phyloP scores from a whole-genome alignment of 2,113 vertebrate genomes.

The Coturnix japonica region DNA sequence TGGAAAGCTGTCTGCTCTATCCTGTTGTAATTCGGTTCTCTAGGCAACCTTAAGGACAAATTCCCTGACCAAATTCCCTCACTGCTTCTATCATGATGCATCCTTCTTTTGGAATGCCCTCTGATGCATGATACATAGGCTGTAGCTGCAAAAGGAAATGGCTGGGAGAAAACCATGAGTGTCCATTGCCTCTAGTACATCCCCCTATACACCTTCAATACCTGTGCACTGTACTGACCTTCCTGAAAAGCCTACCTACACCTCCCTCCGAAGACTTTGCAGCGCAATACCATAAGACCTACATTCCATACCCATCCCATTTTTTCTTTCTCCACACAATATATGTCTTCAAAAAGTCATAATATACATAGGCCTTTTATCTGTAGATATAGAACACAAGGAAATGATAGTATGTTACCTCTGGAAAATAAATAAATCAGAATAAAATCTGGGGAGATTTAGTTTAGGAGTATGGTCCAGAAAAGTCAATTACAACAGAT shows the following conservation, averaged over 20 bases:
- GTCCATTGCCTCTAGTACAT: not conserved
- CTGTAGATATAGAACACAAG: not conserved
- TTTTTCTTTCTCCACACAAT: not conserved
- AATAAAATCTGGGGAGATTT: not conserved
- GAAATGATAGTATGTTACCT: not conserved
- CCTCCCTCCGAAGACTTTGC: not conserved
- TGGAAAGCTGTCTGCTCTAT: not conserved
- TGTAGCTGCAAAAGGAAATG: not conserved
- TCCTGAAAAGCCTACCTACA: not conserved
- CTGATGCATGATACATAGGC: rapidly evolving
- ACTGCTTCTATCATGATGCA: not conserved
- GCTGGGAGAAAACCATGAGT: not conserved
- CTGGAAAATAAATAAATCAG: not conserved
- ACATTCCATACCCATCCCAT: not conserved
- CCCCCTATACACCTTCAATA: not conserved
- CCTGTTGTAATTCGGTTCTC: not conserved
- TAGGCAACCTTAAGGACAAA: not conserved
- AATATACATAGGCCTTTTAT: not conserved
- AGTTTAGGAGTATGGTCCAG: not conserved
- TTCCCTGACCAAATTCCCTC: not conserved
- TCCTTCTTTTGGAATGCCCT: not conserved
- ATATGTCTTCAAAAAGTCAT: not conserved
- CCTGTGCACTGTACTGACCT: not conserved
- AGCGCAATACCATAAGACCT: not conserved
- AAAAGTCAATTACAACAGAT: not conserved